Evolutionary conservation across 2,888 invertebrate genomes (phyloP), one percentile per base, ranked within the genome.

Genomic region (Volucella zonaria): DNA sequence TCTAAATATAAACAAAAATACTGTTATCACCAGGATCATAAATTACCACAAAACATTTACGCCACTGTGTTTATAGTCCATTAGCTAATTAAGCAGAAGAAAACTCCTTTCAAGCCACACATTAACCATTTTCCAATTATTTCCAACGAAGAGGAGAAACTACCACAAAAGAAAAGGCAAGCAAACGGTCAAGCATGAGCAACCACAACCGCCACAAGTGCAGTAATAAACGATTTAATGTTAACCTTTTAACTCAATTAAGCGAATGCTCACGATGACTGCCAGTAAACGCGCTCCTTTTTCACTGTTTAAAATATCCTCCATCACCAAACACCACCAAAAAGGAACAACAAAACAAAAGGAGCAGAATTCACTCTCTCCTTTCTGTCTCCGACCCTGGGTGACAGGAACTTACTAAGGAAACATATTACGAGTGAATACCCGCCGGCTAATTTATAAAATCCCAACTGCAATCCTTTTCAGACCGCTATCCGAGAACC

Each of bases 181-280:
- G 23, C 15, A 40, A n/a, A 14, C 10, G 47, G 12, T 31, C 42
- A 61, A 47, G 43, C 18, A 31, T 31, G 31, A 31, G 6, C 43
- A 47, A 12, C 61, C 9, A 54, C 47, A 59, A 38, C 56, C 10
- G 45, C 43, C 38, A 12, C 45, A 12, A 71, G 58, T 42, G 77
- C 54, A 77, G 56, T 47, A n/a, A 54, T 23, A 43, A 59, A 62
- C 58, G 42, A 45, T 15, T 59, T 45, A 66, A 61, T 78, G 58
- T 49, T 66, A 78, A 70, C 82, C 79, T 54, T 70, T 75, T 75
- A 75, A 83, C 61, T 70, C 79, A 75, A 83, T 75, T 79, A 74
- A 79, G 47, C 23, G 51, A 58, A 49, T 51, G 14, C 18, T 15
- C 45, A 14, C 0, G 49, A 9, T 49, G 52, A 59, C 43, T 43